phyloP scores from a whole-genome alignment of 2,888 invertebrate genomes.

The Eupithecia tripunctaria region DNA sequence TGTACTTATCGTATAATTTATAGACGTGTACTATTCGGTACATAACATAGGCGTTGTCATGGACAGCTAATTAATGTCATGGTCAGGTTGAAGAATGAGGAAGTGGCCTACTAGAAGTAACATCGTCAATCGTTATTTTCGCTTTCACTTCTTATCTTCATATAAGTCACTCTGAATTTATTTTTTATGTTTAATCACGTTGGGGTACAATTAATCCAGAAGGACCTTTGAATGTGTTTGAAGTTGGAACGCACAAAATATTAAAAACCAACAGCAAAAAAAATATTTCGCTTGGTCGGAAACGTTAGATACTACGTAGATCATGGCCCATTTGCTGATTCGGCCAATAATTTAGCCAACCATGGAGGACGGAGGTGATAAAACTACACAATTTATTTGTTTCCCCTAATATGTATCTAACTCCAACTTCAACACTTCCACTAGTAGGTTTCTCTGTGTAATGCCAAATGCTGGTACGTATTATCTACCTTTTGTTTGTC shows the following conservation, averaged over 20 bases:
- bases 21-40: constrained; percentile 17
- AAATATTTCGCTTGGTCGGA: too few relatives aligned
- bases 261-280: too few relatives aligned
- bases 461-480: neutral
- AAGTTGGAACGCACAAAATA: too few relatives aligned
- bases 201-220: neutral
- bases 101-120: constrained; percentile 27
- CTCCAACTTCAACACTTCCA: neutral
- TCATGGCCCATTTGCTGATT: neutral
- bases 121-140: constrained; percentile 13
- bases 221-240: neutral
- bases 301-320: neutral
- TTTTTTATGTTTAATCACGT: neutral
- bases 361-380: neutral
- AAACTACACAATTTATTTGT: neutral
- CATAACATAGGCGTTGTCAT: constrained; percentile 13
- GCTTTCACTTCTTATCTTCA: constrained; percentile 33
- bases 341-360: neutral
- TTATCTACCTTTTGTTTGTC: neutral
- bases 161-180: neutral
- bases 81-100: constrained; percentile 34
- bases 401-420: neutral
- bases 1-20: neutral
- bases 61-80: constrained; percentile 38
- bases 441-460: neutral